These are phyloP conservation scores for Macrotis lagotis DNA, from an alignment of 2,113 vertebrate species.

Conservation along the genomic window DNA sequence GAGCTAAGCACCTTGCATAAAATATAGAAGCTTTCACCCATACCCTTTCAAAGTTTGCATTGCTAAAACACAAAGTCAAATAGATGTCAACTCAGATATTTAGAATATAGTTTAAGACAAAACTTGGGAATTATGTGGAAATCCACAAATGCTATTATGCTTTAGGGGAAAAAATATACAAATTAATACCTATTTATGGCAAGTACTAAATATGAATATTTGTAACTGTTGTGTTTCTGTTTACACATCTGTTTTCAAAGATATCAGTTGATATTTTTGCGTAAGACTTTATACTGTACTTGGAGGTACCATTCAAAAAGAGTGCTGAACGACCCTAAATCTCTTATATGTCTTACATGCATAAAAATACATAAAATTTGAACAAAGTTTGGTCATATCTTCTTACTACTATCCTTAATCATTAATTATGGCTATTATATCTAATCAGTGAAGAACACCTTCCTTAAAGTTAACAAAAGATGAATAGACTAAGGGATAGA, in stretches of 20 bases:
- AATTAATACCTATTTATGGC: neutral
- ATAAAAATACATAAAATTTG: neutral
- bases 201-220: slow-evolving; percentile 5
- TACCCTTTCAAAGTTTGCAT: slow-evolving; percentile 65
- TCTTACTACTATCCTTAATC: neutral
- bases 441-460: neutral
- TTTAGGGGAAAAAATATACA: slow-evolving; percentile 16
- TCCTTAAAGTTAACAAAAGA: slow-evolving; percentile 37
- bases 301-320: slow-evolving; percentile 36
- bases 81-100: slow-evolving; percentile 36
- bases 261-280: slow-evolving; percentile 13
- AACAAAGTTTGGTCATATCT: slow-evolving; percentile 24
- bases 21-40: slow-evolving; percentile 45
- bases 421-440: neutral
- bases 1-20: slow-evolving; percentile 58
- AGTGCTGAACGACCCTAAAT: slow-evolving; percentile 25
- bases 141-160: slow-evolving; percentile 35
- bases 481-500: slow-evolving; percentile 32
- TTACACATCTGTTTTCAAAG: slow-evolving; percentile 15
- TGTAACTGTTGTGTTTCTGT: neutral
- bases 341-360: neutral
- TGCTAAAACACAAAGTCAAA: slow-evolving; percentile 69
- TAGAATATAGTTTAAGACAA: slow-evolving; percentile 57
- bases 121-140: slow-evolving; percentile 35
- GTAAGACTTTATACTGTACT: slow-evolving; percentile 38